Evolutionary conservation across 2,888 invertebrate species (phyloP), one percentile per base, ranked within the genome.

Genomic region (Parthenolecanium corni): DNA sequence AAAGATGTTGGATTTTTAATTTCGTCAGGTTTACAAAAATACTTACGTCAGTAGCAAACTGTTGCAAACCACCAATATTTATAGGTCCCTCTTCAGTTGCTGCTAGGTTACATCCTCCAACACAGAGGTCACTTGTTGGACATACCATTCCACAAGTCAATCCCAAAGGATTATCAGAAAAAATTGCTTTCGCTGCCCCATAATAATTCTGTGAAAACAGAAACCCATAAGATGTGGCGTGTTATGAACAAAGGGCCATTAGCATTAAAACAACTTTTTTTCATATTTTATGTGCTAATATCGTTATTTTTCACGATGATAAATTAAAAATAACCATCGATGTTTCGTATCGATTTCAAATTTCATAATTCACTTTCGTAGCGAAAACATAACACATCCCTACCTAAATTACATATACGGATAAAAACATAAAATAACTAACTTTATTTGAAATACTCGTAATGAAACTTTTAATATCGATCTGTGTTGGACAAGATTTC

Each of bases 81-180:
- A 98, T 98, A 0, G 96, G 86, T 0, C 98, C 98, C 73, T 97
- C 96, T 73, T 98, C 98, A 11, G 86, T 83, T 0, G 95, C 97
- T 71, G 90, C 86, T 11, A 98, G 78, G 75, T 98, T 98, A 74
- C 97, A 98, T 0, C 95, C 94, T 0, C 97, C 97, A 0, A 96
- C 96, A 73, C 97, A 98, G 1, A 98, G 81, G 74, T 98, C 97
- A 72, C 94, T 95, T 0, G 97, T 97, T 2, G 97, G 97, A 69
- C 97, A 97, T 21, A 98, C 96, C 97, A 98, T 98, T 24, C 94
- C 94, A 70, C 94, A 94, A 0, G 92, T 91, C 1, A 95, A 77
- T 0, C 94, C 98, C 61, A 97, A 75, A 0, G 98, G 97, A 74
- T 98, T 98, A 73, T 98, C 97, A 0, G 95, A 95, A 64, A 98